Percentiles rank a stretch among this genome's conserved stretches.
Evolutionary conservation across 2,888 invertebrate genomes (phyloP).

Genomic region (Pammene fasciana): DNA sequence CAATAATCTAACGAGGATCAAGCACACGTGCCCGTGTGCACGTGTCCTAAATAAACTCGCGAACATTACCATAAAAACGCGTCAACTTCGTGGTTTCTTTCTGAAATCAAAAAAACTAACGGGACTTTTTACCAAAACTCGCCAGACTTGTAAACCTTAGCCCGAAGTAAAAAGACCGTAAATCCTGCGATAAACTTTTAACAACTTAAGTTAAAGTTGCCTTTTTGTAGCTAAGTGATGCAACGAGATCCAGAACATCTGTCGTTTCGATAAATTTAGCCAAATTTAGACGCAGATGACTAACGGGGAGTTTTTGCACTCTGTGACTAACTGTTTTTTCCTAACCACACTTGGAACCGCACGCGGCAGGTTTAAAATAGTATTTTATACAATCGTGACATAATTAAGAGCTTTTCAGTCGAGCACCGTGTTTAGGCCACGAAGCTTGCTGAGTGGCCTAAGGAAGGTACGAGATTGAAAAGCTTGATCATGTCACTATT

Average conservation of each 20-base stretch:
- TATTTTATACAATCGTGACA: no score
- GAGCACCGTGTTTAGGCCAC: no score
- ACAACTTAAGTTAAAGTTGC: constrained; percentile 1
- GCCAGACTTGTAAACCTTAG: background rate
- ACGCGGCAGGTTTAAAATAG: background rate
- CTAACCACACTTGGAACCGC: background rate
- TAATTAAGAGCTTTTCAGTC: no score
- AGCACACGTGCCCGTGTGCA: background rate
- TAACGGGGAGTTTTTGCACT: constrained; percentile 40
- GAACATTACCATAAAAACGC: constrained; percentile 24
- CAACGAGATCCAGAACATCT: constrained; percentile 45
- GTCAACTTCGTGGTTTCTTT: background rate
- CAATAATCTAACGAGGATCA: background rate
- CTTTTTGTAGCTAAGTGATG: constrained; percentile 32
- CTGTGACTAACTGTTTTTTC: constrained; percentile 23
- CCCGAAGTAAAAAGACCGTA: background rate
- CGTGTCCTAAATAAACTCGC: constrained; percentile 3
- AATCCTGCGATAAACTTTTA: background rate
- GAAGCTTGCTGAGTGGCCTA: no score
- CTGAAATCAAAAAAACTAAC: constrained; percentile 26
- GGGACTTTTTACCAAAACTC: constrained; percentile 4
- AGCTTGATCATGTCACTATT: no score
- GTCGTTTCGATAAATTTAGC: constrained; percentile 43
- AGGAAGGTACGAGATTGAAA: no score
- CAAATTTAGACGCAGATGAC: constrained; percentile 32